Evolutionary conservation across 2,797 vertebrate genomes (phyloP).

Genomic region (Paguma larvata): DNA sequence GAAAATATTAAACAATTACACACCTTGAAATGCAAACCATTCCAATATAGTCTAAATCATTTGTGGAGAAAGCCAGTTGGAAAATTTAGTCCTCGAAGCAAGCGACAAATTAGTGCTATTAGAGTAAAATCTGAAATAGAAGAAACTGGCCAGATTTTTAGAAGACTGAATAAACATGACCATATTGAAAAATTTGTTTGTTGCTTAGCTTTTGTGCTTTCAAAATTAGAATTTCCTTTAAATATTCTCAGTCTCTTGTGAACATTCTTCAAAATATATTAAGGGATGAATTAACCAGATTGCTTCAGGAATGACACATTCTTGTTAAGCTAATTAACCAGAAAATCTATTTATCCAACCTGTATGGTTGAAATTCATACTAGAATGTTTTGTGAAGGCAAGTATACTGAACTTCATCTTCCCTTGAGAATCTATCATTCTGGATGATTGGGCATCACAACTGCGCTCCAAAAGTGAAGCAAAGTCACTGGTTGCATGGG

Average conservation of each 20-base stretch:
- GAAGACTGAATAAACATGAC: not conserved
- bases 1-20: constrained; percentile 64
- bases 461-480: not conserved
- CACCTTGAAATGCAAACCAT: constrained; percentile 48
- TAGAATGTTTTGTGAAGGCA: not conserved
- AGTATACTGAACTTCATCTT: not conserved
- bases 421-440: not conserved
- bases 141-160: constrained; percentile 49
- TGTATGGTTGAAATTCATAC: not conserved
- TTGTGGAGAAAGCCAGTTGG: constrained; percentile 30
- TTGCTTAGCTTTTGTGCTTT: constrained; percentile 26
- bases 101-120: constrained; percentile 41
- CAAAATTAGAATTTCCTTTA: constrained; percentile 54
- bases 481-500: not conserved
- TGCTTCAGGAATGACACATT: constrained; percentile 25
- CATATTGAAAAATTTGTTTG: not conserved
- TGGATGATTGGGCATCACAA: not conserved
- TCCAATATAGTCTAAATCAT: not conserved
- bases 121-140: constrained; percentile 50
- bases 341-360: not conserved
- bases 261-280: constrained; percentile 48
- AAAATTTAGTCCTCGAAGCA: constrained; percentile 69
- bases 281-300: constrained; percentile 38
- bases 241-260: not conserved
- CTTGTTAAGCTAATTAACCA: constrained; percentile 6